Base-by-base conservation (phyloP, 1,140 invertebrate genomes). In the Oppia nitens region DNA sequence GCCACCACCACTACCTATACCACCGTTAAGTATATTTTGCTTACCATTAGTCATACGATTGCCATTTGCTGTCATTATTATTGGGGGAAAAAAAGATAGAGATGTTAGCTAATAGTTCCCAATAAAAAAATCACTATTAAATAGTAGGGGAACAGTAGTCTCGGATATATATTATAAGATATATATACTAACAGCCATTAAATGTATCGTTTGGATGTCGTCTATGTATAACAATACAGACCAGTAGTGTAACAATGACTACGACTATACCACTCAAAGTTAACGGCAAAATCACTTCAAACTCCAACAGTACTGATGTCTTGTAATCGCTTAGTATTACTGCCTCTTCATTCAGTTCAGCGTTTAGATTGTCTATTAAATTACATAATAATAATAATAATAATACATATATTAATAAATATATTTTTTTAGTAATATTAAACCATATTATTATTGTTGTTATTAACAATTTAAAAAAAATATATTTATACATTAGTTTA, bases 351-450 rank as follows among this genome's bases (percentile, higher is more conserved):
- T 50, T 45, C 0, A 20, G 49, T 6, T 11, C n/a, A 6, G 11
- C 24, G n/a, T 68, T 68, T 67, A 74, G 76, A 76, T 62, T 78
- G 78, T 48, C 73, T 73, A 55, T 70, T 68, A n/a, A n/a, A n/a
- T n/a, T n/a, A n/a, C n/a, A n/a, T n/a, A n/a, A n/a, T n/a, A n/a
- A n/a, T n/a, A n/a, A n/a, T n/a, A n/a, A n/a, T n/a, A n/a, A n/a
- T n/a, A n/a, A n/a, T n/a, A n/a, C n/a, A n/a, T n/a, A n/a, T n/a
- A n/a, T n/a, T n/a, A n/a, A n/a, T n/a, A n/a, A n/a, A n/a, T n/a
- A n/a, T n/a, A n/a, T n/a, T n/a, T n/a, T n/a, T n/a, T n/a, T n/a
- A n/a, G n/a, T n/a, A n/a, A n/a, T n/a, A n/a, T n/a, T n/a, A n/a
- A n/a, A n/a, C n/a, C n/a, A n/a, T n/a, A n/a, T n/a, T n/a, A n/a